Base-by-base conservation (phyloP, 2,888 invertebrate species). In the Cordylochernes scorpioides region DNA sequence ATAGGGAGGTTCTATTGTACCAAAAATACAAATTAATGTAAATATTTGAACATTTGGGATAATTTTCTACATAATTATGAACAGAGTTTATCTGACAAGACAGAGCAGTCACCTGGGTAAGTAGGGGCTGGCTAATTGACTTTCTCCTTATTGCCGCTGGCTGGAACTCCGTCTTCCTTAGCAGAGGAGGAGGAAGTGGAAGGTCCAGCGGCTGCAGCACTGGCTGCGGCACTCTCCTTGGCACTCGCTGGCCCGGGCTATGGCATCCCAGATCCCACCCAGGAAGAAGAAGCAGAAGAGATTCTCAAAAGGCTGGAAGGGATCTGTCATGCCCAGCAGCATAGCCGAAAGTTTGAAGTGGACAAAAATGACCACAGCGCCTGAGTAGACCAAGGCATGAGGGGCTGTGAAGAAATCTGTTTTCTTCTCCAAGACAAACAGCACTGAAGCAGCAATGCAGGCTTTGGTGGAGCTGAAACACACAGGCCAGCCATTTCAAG, bases 221-320 rank as follows among this genome's bases (percentile, higher is more conserved):
- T n/a, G n/a, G n/a, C n/a, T n/a, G n/a, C n/a, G n/a, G n/a, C n/a
- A n/a, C n/a, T n/a, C n/a, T n/a, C n/a, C n/a, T n/a, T n/a, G n/a
- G n/a, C n/a, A n/a, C n/a, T n/a, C n/a, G n/a, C n/a, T 33, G n/a
- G 34, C 28, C 14, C 35, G 31, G 5, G 25, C 29, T 13, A 38
- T 29, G n/a, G 86, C 84, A 58, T 99, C 97, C 78, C 88, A 91
- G 52, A 97, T 75, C 30, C 97, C 97, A 22, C 97, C 97, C 56
- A 97, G 68, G 62, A 84, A 84, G 29, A 91, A 59, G 14, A 91
- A 86, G 53, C 88, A 94, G 60, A 80, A 73, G 32, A 99, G 62
- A 55, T 99, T 99, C 61, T 99, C 97, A 52, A 97, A 86, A 9
- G 97, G 97, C 46, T 84, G 69, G 58, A 99, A 94, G 21, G 97